These are phyloP conservation scores for Nemapogon koenigi DNA, from an alignment of 2,888 invertebrate genomes.

Conservation along the genomic window DNA sequence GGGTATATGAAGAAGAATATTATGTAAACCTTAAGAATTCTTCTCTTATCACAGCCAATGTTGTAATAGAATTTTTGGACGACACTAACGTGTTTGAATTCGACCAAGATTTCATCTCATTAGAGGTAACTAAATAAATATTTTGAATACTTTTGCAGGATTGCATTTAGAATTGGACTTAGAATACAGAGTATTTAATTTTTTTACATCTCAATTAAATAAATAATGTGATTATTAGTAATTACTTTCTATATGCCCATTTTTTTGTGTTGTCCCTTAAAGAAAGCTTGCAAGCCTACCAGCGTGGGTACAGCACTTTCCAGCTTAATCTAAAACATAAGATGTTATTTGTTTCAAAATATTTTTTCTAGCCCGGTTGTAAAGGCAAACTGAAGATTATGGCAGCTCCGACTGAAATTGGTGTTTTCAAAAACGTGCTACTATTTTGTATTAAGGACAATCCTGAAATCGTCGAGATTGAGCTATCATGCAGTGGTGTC, in stretches of 20 bases:
- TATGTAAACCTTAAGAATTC: constrained; percentile 59
- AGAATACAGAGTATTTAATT: too few relatives aligned
- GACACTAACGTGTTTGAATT: constrained; percentile 49
- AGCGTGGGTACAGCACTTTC: too few relatives aligned
- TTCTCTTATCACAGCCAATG: constrained; percentile 53
- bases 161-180: too few relatives aligned
- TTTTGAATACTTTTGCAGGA: too few relatives aligned
- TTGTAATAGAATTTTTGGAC: constrained; percentile 47
- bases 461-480: constrained; percentile 58
- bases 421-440: constrained; percentile 31
- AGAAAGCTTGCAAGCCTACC: too few relatives aligned
- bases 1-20: constrained; percentile 50
- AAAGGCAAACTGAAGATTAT: constrained; percentile 37
- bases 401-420: constrained; percentile 44
- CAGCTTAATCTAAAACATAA: too few relatives aligned
- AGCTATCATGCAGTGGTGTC: constrained; percentile 56
- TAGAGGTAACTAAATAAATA: constrained; percentile 39
- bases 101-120: constrained; percentile 33
- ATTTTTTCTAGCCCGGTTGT: constrained; percentile 37
- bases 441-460: constrained; percentile 62
- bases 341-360: neutral
- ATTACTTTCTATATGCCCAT: neutral
- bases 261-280: neutral
- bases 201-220: too few relatives aligned
- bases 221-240: too few relatives aligned